Evolutionary conservation across 1,140 invertebrate species (phyloP).

Genomic region (Lucilia cuprina): DNA sequence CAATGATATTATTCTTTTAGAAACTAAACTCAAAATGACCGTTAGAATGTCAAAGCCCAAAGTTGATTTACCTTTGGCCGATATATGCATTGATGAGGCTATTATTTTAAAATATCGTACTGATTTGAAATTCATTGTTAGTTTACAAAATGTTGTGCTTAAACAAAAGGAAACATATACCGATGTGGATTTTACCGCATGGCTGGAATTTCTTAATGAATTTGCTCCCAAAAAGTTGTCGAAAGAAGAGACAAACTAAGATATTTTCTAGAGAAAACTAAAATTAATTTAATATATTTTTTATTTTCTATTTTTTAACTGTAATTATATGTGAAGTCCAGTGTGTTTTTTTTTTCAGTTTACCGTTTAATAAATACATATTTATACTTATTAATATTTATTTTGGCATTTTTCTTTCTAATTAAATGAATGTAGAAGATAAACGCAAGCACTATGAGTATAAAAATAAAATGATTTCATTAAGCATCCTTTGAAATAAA

Average conservation of each 20-base stretch:
- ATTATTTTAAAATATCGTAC: slow-evolving; percentile 36
- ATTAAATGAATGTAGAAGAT: too few species aligned
- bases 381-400: too few species aligned
- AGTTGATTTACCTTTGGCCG: slow-evolving; percentile 37
- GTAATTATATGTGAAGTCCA: too few species aligned
- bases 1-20: slow-evolving; percentile 30
- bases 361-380: too few species aligned
- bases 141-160: slow-evolving; percentile 26
- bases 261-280: background rate
- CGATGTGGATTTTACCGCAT: slow-evolving; percentile 36
- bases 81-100: slow-evolving; percentile 40
- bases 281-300: background rate
- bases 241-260: background rate
- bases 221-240: slow-evolving; percentile 15
- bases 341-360: too few species aligned
- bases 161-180: slow-evolving; percentile 34
- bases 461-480: too few species aligned
- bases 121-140: slow-evolving; percentile 39
- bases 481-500: background rate
- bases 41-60: slow-evolving; percentile 29
- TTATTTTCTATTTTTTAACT: background rate
- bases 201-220: slow-evolving; percentile 31
- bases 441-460: too few species aligned
- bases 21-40: slow-evolving; percentile 11
- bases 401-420: too few species aligned